Base-by-base conservation (phyloP, 2,888 invertebrate genomes). In the Oeneis ivallda region DNA sequence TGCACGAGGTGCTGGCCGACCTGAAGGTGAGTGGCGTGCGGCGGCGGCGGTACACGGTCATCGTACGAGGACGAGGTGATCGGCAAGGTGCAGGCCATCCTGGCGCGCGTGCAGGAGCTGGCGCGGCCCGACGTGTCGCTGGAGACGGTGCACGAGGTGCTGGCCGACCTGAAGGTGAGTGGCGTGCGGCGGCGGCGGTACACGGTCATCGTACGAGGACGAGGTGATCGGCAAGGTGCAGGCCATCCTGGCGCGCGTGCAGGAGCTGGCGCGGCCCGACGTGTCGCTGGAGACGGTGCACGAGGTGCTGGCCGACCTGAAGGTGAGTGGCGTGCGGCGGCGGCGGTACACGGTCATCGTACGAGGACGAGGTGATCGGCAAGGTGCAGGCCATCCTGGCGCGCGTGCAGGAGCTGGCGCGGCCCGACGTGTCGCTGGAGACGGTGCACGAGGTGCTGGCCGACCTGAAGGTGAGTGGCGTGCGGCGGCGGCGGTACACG, bases 61-160 rank as follows among this genome's bases (percentile, higher is more conserved):
- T n/a, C n/a, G n/a, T n/a, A n/a, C 43, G 97, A 98, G 76, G 94
- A 95, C 49, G 90, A 93, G 60, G 94, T 96, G 62, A 94, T 97
- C 41, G 68, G 69, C n/a, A 84, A 82, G 53, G 81, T 98, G 66
- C 93, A 96, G 74, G 92, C 93, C 53, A 94, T 97, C 0, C 81
- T 97, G 37, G 81, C 89, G 1, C 92, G 95, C 2, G 94, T 98
- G 0, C 94, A 95, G 66, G 92, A 85, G 71, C 79, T 96, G 71
- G 89, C 78, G 74, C 82, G 53, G 72, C 89, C 79, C 0, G 88
- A 83, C 70, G 78, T 81, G 41, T 87, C 87, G 39, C 75, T 78
- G 74, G 91, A 79, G 68, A 87, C 72, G 60, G 85, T 78, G n/a
- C 92, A 75, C 50, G 87, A 92, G 65, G 93, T 93, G 0, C 85